Evolutionary conservation across 2,113 vertebrate species (phyloP).

Genomic region (Hippocampus barbouri): DNA sequence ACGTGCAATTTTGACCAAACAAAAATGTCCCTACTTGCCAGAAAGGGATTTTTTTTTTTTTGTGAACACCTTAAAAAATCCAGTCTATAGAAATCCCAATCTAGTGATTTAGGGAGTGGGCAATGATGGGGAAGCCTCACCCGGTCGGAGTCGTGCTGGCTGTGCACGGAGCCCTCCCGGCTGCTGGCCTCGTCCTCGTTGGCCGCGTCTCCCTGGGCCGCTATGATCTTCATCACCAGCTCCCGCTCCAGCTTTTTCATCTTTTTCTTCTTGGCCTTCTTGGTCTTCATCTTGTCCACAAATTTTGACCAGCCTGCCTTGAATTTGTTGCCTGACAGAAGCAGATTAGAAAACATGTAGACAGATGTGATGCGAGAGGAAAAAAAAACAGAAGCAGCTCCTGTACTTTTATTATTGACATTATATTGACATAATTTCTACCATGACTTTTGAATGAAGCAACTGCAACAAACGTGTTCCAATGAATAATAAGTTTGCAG

Average conservation of each 20-base stretch:
- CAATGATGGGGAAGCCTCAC: constrained; percentile 39
- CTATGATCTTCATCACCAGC: constrained; percentile 21
- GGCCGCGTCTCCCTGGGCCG: constrained; percentile 4
- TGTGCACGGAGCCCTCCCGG: constrained; percentile 42
- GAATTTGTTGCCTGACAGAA: constrained; percentile 54
- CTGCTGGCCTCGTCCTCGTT: constrained; percentile 32
- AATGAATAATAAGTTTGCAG: not conserved
- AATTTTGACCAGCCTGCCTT: constrained; percentile 61
- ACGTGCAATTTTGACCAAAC: too few relatives aligned
- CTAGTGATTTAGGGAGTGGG: not conserved
- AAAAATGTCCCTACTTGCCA: too few relatives aligned
- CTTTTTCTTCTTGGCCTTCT: constrained; percentile 60
- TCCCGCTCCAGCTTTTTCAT: constrained; percentile 49
- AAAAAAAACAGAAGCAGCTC: not conserved
- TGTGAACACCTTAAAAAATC: not conserved
- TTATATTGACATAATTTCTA: not conserved
- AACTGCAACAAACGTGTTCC: not conserved
- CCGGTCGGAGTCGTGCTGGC: constrained; percentile 48
- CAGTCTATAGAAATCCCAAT: not conserved
- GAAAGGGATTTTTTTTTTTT: too few relatives aligned
- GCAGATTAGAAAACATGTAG: not conserved
- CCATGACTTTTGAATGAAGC: not conserved
- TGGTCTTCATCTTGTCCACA: constrained; percentile 59
- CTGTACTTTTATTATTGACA: not conserved
- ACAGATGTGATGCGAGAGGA: not conserved